These are phyloP conservation scores for Gorsachius goisagi DNA, from an alignment of 2,113 vertebrate species.

Conservation along the genomic window DNA sequence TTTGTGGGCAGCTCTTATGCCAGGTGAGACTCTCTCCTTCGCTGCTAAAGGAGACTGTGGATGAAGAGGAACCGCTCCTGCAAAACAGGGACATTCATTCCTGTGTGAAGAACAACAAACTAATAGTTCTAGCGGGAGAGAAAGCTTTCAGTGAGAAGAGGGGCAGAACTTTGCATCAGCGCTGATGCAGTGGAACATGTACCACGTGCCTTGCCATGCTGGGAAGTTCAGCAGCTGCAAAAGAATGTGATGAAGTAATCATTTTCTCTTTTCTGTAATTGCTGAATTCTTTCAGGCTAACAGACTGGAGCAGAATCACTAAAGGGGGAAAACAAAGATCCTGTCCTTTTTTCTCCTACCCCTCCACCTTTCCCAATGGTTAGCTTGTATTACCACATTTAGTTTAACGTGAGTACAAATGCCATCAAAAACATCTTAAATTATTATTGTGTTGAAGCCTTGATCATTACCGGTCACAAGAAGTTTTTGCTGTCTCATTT, in stretches of 20 bases:
- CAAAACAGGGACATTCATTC: constrained; percentile 66
- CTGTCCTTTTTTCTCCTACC: background rate
- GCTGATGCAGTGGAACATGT: background rate
- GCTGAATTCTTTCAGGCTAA: constrained; percentile 3
- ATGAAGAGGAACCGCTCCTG: constrained; percentile 84
- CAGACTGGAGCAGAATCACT: background rate
- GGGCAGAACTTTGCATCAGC: background rate
- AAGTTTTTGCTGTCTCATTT: constrained; percentile 95
- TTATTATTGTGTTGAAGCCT: background rate
- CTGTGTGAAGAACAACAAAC: background rate
- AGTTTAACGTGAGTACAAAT: background rate
- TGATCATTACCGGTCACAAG: constrained; percentile 85
- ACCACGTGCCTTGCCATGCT: background rate
- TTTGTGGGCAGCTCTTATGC: constrained; percentile 83
- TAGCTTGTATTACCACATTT: background rate
- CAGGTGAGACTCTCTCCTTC: constrained; percentile 86
- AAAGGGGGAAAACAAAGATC: background rate
- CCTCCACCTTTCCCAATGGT: background rate
- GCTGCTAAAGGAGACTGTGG: constrained; percentile 89
- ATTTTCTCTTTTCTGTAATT: constrained; percentile 35
- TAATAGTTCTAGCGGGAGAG: background rate
- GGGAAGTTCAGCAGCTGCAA: constrained; percentile 22
- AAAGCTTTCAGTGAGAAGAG: background rate
- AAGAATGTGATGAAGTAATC: constrained; percentile 54
- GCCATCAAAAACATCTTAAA: background rate